These are phyloP conservation scores for Yasuhikotakia modesta DNA, from an alignment of 2,797 vertebrate genomes.

Conservation along the genomic window DNA sequence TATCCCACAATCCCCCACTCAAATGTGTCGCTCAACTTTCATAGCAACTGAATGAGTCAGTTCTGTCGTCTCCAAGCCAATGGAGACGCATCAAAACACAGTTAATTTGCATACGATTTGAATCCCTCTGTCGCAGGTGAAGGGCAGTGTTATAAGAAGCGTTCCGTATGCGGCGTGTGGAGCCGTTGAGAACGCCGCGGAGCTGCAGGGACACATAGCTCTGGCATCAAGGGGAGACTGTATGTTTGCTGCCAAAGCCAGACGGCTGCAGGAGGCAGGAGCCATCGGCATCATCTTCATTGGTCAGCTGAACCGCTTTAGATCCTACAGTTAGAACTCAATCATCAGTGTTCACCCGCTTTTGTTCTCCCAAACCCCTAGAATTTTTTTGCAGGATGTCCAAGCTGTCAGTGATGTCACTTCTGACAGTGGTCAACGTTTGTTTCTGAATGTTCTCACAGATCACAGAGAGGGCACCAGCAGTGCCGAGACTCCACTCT, in stretches of 20 bases:
- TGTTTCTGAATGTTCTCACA: constrained; percentile 47
- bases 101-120: neutral
- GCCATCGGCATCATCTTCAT: constrained; percentile 80
- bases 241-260: constrained; percentile 83
- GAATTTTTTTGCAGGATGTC: too few relatives aligned
- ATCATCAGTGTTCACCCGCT: neutral
- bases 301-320: constrained; percentile 64
- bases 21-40: too few relatives aligned
- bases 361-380: neutral
- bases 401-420: too few relatives aligned
- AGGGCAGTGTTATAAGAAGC: constrained; percentile 75
- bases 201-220: constrained; percentile 73
- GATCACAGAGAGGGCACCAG: constrained; percentile 80
- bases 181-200: constrained; percentile 67
- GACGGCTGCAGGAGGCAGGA: constrained; percentile 77
- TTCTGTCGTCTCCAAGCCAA: neutral
- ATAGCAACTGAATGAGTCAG: too few relatives aligned
- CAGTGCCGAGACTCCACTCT: constrained; percentile 78
- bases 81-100: neutral
- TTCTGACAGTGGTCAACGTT: neutral
- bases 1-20: too few relatives aligned
- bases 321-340: neutral
- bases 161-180: constrained; percentile 79
- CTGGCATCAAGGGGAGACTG: constrained; percentile 79
- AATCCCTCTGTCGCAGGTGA: constrained; percentile 67